A percentile compares a stretch with the other conserved stretches of the same genome.
Evolutionary conservation across 2,113 vertebrate species (phyloP).

Genomic region (Promerops cafer): DNA sequence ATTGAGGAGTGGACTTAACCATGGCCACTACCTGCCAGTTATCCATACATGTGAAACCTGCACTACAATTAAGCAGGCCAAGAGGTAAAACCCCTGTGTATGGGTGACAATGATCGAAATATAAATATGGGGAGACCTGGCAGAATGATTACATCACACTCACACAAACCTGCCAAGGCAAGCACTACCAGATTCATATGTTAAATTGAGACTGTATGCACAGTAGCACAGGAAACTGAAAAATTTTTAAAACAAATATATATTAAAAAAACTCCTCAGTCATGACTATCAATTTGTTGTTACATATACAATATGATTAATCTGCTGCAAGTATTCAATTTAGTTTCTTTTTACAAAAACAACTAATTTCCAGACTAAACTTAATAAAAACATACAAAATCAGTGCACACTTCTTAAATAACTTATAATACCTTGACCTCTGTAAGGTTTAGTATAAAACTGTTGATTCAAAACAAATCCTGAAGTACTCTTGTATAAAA

Average conservation of each 20-base stretch:
- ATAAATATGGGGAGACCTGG: neutral
- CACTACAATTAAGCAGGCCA: neutral
- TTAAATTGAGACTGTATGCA: neutral
- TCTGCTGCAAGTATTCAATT: neutral
- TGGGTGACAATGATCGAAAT: accelerated
- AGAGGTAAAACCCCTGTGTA: neutral
- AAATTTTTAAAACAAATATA: neutral
- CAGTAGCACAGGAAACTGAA: neutral
- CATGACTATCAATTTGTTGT: neutral
- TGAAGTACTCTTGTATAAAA: neutral
- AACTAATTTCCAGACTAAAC: neutral
- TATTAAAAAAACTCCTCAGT: neutral
- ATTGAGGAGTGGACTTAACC: neutral
- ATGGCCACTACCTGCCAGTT: neutral
- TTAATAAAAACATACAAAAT: neutral
- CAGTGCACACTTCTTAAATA: neutral
- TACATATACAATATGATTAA: neutral
- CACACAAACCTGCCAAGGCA: neutral
- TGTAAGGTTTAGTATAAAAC: neutral
- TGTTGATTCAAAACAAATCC: neutral
- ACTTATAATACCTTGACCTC: neutral
- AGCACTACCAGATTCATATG: neutral
- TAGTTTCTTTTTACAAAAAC: neutral
- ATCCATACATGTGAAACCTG: neutral
- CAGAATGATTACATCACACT: neutral